A percentile compares a stretch with the other conserved stretches of the same genome.
phyloP scores from a whole-genome alignment of 2,797 vertebrate species.

The Coranthus polyacanthus region DNA sequence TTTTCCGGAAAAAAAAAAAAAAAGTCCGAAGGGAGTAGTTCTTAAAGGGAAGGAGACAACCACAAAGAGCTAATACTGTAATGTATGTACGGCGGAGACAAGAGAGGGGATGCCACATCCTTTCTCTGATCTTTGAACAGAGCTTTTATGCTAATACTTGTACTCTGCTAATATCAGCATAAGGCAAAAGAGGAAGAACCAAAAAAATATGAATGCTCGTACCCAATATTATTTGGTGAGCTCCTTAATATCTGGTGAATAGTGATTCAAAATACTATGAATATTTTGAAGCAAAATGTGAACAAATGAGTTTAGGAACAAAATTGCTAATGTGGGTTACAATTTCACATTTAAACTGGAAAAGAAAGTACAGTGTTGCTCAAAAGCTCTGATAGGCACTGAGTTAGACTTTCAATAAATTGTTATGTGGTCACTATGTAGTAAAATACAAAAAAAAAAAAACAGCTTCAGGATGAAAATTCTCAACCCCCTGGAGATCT shows the following conservation, averaged over 20 bases:
- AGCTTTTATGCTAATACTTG: conserved; percentile 14
- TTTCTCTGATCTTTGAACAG: conserved; percentile 9
- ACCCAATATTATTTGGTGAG: no score
- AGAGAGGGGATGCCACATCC: conserved; percentile 2
- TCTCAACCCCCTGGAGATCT: conserved; percentile 16
- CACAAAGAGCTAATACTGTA: conserved; percentile 17
- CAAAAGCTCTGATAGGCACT: background rate
- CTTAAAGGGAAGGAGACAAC: conserved; percentile 17
- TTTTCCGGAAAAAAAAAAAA: conserved; percentile 15
- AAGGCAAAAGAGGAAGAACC: conserved; percentile 8
- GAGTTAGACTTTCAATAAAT: no score
- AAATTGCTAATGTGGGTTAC: no score
- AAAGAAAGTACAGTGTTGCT: background rate
- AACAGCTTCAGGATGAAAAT: conserved; percentile 11
- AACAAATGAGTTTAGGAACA: no score
- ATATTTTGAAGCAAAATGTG: no score
- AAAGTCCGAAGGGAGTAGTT: conserved; percentile 12
- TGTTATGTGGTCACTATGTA: no score
- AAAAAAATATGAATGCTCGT: background rate
- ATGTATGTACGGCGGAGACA: conserved; percentile 18
- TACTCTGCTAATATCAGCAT: background rate
- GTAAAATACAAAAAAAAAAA: conserved; percentile 27
- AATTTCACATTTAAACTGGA: no score
- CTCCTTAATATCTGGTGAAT: background rate
- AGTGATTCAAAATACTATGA: background rate